Base-by-base conservation (phyloP, 1,140 invertebrate genomes). In the Lordiphosa clarofinis region DNA sequence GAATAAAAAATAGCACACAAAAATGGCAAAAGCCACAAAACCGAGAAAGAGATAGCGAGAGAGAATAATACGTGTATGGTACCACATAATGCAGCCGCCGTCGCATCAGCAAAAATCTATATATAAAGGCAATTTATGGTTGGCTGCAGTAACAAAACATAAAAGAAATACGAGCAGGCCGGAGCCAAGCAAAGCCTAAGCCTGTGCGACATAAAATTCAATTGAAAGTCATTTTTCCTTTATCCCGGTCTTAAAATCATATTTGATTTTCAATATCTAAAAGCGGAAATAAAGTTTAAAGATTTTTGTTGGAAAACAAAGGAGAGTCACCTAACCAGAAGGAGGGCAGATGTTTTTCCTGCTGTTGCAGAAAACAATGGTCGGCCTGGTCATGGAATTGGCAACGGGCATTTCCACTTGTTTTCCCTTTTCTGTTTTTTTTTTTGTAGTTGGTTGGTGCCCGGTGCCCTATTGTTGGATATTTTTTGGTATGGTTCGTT, bases 51-150 rank as follows among this genome's bases (percentile, higher is more conserved):
- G 28, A 9, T 6, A 11, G 11, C 8, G 39, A 33, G 12, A 56
- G 69, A 37, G 49, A 60, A 57, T 58, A 47, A 47, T 50, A 37
- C 67, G 43, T 12, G 7, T 31, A 28, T 11, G 43, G 24, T 31
- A 52, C 15, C 35, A 28, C 64, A 65, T 79, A 75, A 75, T 81
- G 75, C 75, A 81, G 61, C 73, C 75, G 60, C 60, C 53, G 28
- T 56, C 53, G 47, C 70, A 74, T 53, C 71, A 67, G 40, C 70
- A 55, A 53, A 53, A 60, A 54, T 71, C 73, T 74, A 78, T 82
- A 69, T 81, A 71, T 72, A 71, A 58, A 74, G 76, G 67, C 72
- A 75, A 81, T 81, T 68, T 75, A 81, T 81, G 66, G 55, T 67
- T 58, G 53, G 73, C 64, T 70, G 57, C 66, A 69, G 61, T 59